Conservation (phyloP, 2,797 vertebrate species). For the Amphiprion clarkii region DNA sequence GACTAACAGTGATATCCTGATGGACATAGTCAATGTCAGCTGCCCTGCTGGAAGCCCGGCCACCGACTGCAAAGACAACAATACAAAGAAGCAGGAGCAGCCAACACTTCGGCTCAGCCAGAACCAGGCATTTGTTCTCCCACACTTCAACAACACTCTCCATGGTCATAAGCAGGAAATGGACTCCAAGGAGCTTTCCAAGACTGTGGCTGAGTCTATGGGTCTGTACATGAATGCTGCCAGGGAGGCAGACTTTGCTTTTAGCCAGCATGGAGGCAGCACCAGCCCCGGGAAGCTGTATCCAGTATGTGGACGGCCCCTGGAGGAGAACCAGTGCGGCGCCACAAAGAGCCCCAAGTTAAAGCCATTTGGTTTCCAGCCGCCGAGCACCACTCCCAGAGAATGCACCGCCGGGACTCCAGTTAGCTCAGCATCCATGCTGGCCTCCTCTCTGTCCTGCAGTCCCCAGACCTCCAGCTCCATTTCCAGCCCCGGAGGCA, state of each 20-base stretch:
- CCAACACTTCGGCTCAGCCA: constrained; percentile 89
- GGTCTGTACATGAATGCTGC: constrained; percentile 98
- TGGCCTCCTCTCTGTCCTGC: constrained; percentile 88
- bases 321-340: constrained; percentile 84
- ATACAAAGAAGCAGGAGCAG: constrained; percentile 90
- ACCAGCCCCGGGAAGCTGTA: constrained; percentile 91
- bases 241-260: constrained; percentile 93
- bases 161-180: constrained; percentile 91
- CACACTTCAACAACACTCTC: constrained; percentile 86
- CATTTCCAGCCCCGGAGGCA: constrained; percentile 92
- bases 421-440: constrained; percentile 85
- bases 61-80: constrained; percentile 81
- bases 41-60: constrained; percentile 83
- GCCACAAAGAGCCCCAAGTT: constrained; percentile 81
- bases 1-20: constrained; percentile 88
- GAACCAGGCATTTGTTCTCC: constrained; percentile 86
- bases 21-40: constrained; percentile 93
- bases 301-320: constrained; percentile 88
- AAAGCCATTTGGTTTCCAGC: constrained; percentile 87
- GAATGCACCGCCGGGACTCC: constrained; percentile 86
- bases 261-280: constrained; percentile 88
- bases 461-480: constrained; percentile 91
- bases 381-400: constrained; percentile 84
- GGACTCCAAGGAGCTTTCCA: constrained; percentile 98
- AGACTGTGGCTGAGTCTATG: constrained; percentile 98